A percentile compares a stretch with the other conserved stretches of the same genome.
Conservation (phyloP, 2,888 invertebrate genomes). For the Aphelenchoides bicaudatus region DNA sequence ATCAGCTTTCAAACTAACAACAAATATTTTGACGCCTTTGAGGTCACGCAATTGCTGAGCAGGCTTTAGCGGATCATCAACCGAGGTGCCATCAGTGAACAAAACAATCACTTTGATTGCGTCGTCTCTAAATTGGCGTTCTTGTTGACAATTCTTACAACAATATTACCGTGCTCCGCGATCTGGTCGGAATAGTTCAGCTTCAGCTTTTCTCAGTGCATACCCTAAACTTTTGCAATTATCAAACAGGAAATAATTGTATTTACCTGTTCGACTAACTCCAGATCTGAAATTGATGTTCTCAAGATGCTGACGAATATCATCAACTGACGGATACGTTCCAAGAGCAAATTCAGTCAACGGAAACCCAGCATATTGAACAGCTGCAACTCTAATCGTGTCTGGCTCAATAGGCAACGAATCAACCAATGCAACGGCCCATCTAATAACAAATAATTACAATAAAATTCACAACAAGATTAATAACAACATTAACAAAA, state of each 20-base stretch:
- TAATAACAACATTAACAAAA: too few relatives aligned
- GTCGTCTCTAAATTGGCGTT: slow-evolving; percentile 27
- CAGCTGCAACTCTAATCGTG: slow-evolving; percentile 60
- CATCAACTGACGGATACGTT: slow-evolving; percentile 40
- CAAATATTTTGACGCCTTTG: slow-evolving; percentile 50
- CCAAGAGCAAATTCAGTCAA: slow-evolving; percentile 53
- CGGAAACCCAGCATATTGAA: slow-evolving; percentile 54
- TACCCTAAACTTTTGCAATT: too few relatives aligned
- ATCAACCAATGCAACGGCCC: slow-evolving; percentile 39
- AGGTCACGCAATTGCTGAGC: slow-evolving; percentile 43
- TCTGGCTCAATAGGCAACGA: slow-evolving; percentile 49
- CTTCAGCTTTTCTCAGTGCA: slow-evolving; percentile 43
- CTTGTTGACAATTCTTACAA: too few relatives aligned
- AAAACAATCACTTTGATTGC: slow-evolving; percentile 46
- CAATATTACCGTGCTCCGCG: slow-evolving; percentile 42
- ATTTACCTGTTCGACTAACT: slow-evolving; percentile 37
- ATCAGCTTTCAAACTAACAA: slow-evolving; percentile 45
- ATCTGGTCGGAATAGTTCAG: slow-evolving; percentile 35
- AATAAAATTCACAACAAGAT: too few relatives aligned
- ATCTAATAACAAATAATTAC: too few relatives aligned
- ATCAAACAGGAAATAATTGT: too few relatives aligned
- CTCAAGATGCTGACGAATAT: slow-evolving; percentile 33
- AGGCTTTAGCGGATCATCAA: slow-evolving; percentile 53
- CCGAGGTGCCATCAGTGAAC: slow-evolving; percentile 56
- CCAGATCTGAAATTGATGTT: slow-evolving; percentile 39